These are phyloP conservation scores for Euura saliciscinereae DNA, from an alignment of 1,140 invertebrate species.

Conservation along the genomic window DNA sequence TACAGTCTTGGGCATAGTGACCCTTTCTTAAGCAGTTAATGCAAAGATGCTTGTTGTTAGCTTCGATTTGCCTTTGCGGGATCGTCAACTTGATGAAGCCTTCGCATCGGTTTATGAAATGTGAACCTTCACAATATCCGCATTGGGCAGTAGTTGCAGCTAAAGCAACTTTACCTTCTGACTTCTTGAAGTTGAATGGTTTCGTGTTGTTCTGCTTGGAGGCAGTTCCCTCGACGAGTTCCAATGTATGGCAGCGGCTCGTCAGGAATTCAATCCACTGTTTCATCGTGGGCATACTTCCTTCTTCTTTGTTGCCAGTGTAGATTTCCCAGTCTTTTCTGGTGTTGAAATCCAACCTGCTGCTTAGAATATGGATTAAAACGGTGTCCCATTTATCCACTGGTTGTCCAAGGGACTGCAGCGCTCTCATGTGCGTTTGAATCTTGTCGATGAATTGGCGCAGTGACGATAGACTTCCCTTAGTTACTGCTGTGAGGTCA, in stretches of 20 bases:
- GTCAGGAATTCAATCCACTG: too few species aligned
- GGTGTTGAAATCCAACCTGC: constrained; percentile 20
- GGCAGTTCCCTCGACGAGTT: too few species aligned
- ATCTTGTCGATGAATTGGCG: constrained; percentile 23
- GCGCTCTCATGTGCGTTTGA: constrained; percentile 22
- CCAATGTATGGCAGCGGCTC: too few species aligned
- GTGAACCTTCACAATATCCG: constrained; percentile 20
- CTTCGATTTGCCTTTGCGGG: constrained; percentile 18
- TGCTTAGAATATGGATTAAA: constrained; percentile 25
- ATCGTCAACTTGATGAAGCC: constrained; percentile 18
- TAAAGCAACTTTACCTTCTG: too few species aligned
- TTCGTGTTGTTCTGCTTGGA: too few species aligned
- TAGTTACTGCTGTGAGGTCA: constrained; percentile 24
- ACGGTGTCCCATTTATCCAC: constrained; percentile 41
- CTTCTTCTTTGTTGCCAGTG: too few species aligned
- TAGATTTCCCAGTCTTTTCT: constrained; percentile 26
- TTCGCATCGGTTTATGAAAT: constrained; percentile 24
- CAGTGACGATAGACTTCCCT: constrained; percentile 21
- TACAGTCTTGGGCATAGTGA: constrained; percentile 23
- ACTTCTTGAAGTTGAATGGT: too few species aligned
- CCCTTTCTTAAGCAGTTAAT: constrained; percentile 20
- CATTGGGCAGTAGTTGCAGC: too few species aligned
- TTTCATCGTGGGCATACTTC: too few species aligned
- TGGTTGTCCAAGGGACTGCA: constrained; percentile 31
- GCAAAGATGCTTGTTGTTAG: constrained; percentile 19